phyloP scores from a whole-genome alignment of 2,888 invertebrate species.

The Vannuccia rotundouncinata region DNA sequence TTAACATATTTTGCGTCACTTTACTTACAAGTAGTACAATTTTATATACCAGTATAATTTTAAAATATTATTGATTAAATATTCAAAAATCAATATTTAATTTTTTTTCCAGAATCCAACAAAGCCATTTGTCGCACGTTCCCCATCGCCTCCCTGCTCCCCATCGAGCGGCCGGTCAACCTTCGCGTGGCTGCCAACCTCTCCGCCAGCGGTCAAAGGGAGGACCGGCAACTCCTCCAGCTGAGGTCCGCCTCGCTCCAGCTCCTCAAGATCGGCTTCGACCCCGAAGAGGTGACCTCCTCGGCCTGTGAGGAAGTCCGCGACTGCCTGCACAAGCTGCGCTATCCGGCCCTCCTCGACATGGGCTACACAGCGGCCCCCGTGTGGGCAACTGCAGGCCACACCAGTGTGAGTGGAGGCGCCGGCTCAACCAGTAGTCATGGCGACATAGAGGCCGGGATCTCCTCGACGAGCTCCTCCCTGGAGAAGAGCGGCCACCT shows the following conservation, averaged over 20 bases:
- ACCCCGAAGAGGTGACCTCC: constrained; percentile 3
- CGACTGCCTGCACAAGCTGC: neutral
- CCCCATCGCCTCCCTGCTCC: constrained; percentile 32
- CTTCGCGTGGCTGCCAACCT: constrained; percentile 14
- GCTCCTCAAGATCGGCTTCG: constrained; percentile 36
- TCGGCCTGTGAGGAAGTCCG: neutral
- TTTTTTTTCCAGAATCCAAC: constrained; percentile 40
- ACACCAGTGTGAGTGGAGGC: neutral
- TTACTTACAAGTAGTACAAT: neutral
- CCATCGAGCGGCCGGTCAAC: neutral
- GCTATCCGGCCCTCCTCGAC: neutral
- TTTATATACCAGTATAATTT: neutral
- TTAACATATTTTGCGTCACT: no score
- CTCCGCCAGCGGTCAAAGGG: neutral
- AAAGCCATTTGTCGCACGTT: constrained; percentile 37
- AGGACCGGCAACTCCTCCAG: constrained; percentile 33
- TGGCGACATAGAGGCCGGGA: neutral
- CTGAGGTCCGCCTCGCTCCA: constrained; percentile 36
- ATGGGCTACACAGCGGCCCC: neutral
- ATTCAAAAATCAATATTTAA: neutral
- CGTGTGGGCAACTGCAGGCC: neutral
- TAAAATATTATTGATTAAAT: no score
- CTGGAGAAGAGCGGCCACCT: neutral
- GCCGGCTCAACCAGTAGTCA: neutral
- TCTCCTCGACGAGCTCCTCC: neutral